Conservation (phyloP, 2,113 vertebrate species). For the Clarias macrocephalus region DNA sequence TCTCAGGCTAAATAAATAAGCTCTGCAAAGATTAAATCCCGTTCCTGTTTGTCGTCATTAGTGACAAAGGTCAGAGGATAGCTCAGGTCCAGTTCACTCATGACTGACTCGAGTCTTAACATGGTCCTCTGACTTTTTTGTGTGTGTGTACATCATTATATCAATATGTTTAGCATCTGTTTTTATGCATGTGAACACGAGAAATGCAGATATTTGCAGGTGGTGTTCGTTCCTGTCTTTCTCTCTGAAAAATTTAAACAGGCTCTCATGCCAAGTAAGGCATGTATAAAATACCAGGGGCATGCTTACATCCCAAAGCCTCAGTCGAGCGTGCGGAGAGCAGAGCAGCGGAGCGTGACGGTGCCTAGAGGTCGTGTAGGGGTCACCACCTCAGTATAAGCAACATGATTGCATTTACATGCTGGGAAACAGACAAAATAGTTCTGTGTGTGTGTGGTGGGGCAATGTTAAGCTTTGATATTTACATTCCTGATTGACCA, state of each 20-base stretch:
- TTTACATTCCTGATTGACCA: not conserved
- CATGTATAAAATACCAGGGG: not conserved
- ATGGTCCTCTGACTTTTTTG: not conserved
- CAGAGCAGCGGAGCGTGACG: not conserved
- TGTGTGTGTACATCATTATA: not conserved
- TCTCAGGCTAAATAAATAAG: not conserved
- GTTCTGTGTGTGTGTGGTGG: constrained; percentile 40
- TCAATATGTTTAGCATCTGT: constrained; percentile 44
- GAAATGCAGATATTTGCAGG: not conserved
- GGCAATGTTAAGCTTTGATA: not conserved
- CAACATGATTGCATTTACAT: constrained; percentile 50
- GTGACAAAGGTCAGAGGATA: constrained; percentile 16
- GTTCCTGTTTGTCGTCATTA: constrained; percentile 30
- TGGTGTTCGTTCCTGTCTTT: not conserved
- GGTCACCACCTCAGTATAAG: constrained; percentile 40
- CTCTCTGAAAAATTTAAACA: not conserved
- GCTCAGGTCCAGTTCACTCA: constrained; percentile 25
- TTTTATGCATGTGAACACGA: constrained; percentile 1
- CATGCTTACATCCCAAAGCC: constrained; percentile 10
- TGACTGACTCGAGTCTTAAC: constrained; percentile 8
- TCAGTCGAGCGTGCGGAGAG: constrained; percentile 12
- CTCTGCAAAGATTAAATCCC: not conserved
- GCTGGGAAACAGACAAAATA: constrained; percentile 17
- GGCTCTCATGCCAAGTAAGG: not conserved
- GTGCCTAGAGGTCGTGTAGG: not conserved